phyloP scores from a whole-genome alignment of 1,140 invertebrate species.

The Cecropterus lyciades region DNA sequence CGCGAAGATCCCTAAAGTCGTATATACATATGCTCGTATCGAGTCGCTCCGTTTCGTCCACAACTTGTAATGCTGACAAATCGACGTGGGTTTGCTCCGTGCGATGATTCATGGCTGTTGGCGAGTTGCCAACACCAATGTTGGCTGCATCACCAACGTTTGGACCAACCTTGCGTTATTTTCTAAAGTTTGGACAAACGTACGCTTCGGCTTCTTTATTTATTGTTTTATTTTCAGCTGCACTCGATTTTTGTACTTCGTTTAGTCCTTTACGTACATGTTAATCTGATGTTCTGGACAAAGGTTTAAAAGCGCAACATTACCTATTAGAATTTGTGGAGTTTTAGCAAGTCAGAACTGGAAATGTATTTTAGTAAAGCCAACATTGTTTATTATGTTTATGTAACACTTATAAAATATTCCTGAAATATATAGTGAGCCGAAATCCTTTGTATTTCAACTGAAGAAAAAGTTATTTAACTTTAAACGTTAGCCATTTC shows the following conservation, averaged over 20 bases:
- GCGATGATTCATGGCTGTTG: constrained; percentile 62
- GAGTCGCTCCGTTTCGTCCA: constrained; percentile 33
- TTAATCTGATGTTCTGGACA: no score
- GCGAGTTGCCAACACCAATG: constrained; percentile 51
- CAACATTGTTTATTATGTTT: no score
- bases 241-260: no score
- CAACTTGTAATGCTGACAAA: constrained; percentile 62
- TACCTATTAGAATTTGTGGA: no score
- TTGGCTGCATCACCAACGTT: constrained; percentile 38
- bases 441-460: not conserved
- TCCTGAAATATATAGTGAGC: not conserved
- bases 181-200: constrained; percentile 12
- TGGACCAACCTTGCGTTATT: not conserved
- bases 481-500: constrained; percentile 17
- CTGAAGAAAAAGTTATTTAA: constrained; percentile 13
- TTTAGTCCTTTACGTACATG: no score
- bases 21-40: constrained; percentile 27
- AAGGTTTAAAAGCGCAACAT: no score
- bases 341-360: no score
- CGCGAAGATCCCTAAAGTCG: constrained; percentile 7
- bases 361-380: no score
- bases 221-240: no score
- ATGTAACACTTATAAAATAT: no score
- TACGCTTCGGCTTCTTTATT: not conserved
- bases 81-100: constrained; percentile 53